Evolutionary conservation across 1,140 invertebrate genomes (phyloP).

Genomic region (Drosophila nebulosa): DNA sequence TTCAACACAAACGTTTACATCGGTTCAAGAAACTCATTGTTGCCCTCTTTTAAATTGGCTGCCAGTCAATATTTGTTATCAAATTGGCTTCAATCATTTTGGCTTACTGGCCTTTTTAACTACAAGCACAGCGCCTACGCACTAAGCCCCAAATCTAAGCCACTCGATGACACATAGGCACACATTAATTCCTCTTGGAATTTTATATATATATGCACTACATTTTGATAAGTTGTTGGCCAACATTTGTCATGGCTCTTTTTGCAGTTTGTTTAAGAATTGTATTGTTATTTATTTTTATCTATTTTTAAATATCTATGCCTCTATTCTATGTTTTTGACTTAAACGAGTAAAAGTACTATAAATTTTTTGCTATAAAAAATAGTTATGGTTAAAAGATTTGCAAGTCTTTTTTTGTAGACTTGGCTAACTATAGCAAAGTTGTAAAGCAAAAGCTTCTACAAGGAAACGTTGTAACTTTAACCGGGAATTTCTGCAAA

Average conservation of each 20-base stretch:
- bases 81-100: slow-evolving; percentile 39
- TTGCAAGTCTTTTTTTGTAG: background rate
- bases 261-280: background rate
- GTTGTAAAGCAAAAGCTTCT: background rate
- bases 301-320: background rate
- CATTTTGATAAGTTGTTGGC: slow-evolving; percentile 48
- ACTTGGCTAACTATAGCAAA: background rate
- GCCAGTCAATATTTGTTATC: slow-evolving; percentile 51
- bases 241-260: slow-evolving; percentile 45
- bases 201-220: background rate
- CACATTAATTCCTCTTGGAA: slow-evolving; percentile 23
- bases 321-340: background rate
- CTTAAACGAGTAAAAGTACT: background rate
- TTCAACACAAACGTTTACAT: slow-evolving; percentile 2
- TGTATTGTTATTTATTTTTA: background rate
- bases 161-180: slow-evolving; percentile 48
- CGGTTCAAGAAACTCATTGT: background rate
- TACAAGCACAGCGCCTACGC: slow-evolving; percentile 25
- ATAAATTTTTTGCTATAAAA: background rate
- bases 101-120: slow-evolving; percentile 51
- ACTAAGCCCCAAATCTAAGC: slow-evolving; percentile 41
- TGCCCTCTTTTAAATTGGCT: slow-evolving; percentile 40
- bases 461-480: background rate
- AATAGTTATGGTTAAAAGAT: background rate
- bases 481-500: background rate